Evolutionary conservation across 2,797 vertebrate genomes (phyloP), one percentile per base, ranked within the genome.

Genomic region (Psittacula derbiana): DNA sequence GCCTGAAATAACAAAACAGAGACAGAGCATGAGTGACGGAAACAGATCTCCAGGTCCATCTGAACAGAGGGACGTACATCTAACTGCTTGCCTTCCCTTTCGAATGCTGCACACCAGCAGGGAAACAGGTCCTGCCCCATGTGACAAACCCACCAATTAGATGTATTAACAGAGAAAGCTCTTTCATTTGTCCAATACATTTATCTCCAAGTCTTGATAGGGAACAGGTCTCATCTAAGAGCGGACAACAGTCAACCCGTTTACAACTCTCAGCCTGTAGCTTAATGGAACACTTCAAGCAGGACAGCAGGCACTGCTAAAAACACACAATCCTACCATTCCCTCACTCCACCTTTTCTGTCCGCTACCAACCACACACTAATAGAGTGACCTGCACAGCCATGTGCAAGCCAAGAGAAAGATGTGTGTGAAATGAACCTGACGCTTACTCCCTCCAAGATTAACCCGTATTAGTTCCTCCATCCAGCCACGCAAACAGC

Each of bases 1-100:
- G 99, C 99, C 99, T 99, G 96, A 24, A 98, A 98, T 1, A 76
- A 36, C 96, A 62, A 79, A 86, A 70, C 15, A 69, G 75, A 93
- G 15, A 73, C 3, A 82, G n/a, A 13, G 16, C 1, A 21, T 91
- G 75, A 96, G 62, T 3, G 65, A 61, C 49, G 72, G 33, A 33
- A 90, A 30, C 8, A 2, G 4, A 11, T 3, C 40, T 40, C 49
- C 27, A 4, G 18, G 50, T 4, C 10, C 60, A 61, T 28, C 28
- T 36, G 17, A 16, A 4, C 0, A 36, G 55, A 58, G 33, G 1
- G 23, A 7, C 0, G 0, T 2, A n/a, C 52, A 33, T 36, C 36
- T 36, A 61, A 16, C 5, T 7, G 40, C 7, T 0, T 3, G 47
- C 23, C 38, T 36, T 53, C 30, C 73, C 61, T 44, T 15, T 16